These are phyloP conservation scores for Tauraco hartlaubi DNA, from an alignment of 2,797 vertebrate species.

Conservation along the genomic window DNA sequence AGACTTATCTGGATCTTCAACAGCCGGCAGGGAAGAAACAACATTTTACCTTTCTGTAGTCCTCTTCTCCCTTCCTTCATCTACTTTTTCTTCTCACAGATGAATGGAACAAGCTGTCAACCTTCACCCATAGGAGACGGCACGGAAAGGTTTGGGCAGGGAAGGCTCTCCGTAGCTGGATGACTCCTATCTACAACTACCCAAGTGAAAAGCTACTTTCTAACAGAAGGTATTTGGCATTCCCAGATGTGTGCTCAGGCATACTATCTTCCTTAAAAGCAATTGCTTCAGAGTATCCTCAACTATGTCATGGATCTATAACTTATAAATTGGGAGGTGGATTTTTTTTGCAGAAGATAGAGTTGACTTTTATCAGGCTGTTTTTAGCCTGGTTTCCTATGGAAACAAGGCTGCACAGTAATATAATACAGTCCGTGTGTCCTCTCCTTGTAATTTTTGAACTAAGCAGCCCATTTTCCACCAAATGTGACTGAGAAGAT, in stretches of 20 bases:
- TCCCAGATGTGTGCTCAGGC: not conserved
- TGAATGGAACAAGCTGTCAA: not conserved
- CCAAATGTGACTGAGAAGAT: slow-evolving; percentile 14
- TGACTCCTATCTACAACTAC: not conserved
- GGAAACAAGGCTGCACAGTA: not conserved
- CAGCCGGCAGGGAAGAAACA: not conserved
- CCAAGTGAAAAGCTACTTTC: not conserved
- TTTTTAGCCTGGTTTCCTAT: slow-evolving; percentile 44
- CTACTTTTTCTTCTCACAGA: not conserved
- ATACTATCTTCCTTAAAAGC: not conserved
- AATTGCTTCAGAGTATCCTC: not conserved
- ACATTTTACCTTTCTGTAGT: not conserved
- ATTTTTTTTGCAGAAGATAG: not conserved
- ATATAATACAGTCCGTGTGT: not conserved
- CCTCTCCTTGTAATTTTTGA: slow-evolving; percentile 15
- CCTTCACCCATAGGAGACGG: not conserved
- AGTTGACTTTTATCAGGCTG: not conserved
- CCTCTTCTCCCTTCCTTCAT: not conserved
- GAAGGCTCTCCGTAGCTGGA: not conserved
- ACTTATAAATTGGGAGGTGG: not conserved
- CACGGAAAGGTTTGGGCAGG: not conserved
- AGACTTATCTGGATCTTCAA: not conserved
- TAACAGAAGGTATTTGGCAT: not conserved
- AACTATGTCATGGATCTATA: not conserved
- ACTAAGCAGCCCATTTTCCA: not conserved